Evolutionary conservation across 2,797 vertebrate genomes (phyloP).

Genomic region (Serranus cabrilla): DNA sequence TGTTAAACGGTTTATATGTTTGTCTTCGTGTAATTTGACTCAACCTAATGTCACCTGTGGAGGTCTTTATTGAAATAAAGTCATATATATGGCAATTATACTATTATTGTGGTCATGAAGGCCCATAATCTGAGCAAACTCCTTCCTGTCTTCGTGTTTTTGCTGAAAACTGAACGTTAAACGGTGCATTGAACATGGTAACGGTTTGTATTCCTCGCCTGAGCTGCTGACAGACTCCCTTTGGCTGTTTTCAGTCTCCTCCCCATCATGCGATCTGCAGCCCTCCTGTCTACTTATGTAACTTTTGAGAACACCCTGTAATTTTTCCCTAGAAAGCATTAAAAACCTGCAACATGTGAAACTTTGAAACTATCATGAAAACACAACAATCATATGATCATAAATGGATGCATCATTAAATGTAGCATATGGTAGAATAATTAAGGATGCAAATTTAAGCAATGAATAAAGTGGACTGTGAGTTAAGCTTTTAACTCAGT

Average conservation of each 20-base stretch:
- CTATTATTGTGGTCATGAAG: neutral
- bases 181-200: neutral
- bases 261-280: slow-evolving; percentile 26
- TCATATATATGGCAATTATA: no score
- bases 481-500: no score
- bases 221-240: neutral
- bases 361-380: neutral
- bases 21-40: neutral
- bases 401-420: neutral
- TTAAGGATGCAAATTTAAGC: no score
- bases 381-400: fast-evolving
- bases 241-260: slow-evolving; percentile 31
- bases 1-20: fast-evolving
- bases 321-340: neutral
- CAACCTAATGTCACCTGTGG: neutral
- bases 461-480: neutral
- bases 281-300: slow-evolving; percentile 22
- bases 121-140: neutral
- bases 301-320: slow-evolving; percentile 19
- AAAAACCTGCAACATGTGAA: neutral
- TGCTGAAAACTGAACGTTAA: neutral
- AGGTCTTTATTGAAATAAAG: neutral
- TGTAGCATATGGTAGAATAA: no score
- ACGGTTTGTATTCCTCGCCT: neutral
- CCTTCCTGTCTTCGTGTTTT: slow-evolving; percentile 4